phyloP scores from a whole-genome alignment of 2,888 invertebrate genomes.

The Cyclophora punctaria region DNA sequence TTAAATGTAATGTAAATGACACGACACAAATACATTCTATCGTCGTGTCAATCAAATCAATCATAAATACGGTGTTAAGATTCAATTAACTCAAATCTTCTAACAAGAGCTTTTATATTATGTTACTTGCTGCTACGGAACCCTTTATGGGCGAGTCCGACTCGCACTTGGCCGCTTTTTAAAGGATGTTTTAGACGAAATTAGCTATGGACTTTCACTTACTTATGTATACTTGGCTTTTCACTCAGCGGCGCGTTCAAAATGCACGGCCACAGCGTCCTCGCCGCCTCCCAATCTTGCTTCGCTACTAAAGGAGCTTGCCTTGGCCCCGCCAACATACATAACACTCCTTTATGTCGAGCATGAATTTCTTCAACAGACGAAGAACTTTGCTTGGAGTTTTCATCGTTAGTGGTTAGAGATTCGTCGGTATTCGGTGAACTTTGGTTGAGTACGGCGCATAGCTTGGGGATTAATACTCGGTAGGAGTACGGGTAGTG shows the following conservation, averaged over 20 bases:
- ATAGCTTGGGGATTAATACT: constrained; percentile 76
- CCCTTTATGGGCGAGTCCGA: too few relatives aligned
- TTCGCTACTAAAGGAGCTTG: constrained; percentile 78
- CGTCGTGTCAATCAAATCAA: too few relatives aligned
- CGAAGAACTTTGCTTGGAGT: too few relatives aligned
- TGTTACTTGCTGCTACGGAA: too few relatives aligned
- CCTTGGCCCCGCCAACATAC: constrained; percentile 82
- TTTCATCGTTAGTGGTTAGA: constrained; percentile 22
- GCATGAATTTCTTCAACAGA: constrained; percentile 68
- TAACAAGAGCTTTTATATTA: too few relatives aligned
- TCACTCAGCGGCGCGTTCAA: constrained; percentile 87
- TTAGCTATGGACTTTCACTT: constrained; percentile 7
- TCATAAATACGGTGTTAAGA: too few relatives aligned
- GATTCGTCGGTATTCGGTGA: constrained; percentile 2
- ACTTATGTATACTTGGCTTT: constrained; percentile 84
- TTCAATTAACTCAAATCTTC: too few relatives aligned
- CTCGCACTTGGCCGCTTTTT: too few relatives aligned
- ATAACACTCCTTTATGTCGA: constrained; percentile 80
- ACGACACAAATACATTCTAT: too few relatives aligned
- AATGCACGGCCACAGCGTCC: constrained; percentile 85
- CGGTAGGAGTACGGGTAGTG: constrained; percentile 83
- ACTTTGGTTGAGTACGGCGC: too few relatives aligned
- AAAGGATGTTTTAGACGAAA: too few relatives aligned
- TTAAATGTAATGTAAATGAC: too few relatives aligned
- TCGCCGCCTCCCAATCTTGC: constrained; percentile 84